Percentiles rank a stretch among this genome's conserved stretches.
phyloP scores from a whole-genome alignment of 2,113 vertebrate genomes.

The Carassius gibelio region DNA sequence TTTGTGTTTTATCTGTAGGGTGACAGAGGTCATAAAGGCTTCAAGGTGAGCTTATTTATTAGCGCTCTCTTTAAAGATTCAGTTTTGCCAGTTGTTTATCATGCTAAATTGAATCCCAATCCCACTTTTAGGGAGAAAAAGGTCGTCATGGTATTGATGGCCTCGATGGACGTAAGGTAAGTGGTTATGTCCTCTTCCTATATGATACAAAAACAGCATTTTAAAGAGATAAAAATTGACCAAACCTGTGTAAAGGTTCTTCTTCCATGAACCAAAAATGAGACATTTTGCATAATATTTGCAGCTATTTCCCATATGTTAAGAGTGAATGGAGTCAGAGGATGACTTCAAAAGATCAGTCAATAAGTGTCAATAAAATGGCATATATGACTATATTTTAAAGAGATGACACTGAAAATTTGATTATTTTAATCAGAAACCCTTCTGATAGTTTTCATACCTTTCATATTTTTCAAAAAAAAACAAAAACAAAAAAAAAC shows the following conservation, averaged over 20 bases:
- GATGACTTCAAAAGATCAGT: neutral
- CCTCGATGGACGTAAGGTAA: conserved; percentile 89
- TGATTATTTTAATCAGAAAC: too few species aligned
- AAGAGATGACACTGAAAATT: neutral
- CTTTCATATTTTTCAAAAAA: too few species aligned
- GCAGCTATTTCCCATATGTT: neutral
- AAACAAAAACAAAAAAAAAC: too few species aligned
- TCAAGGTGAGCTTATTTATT: conserved; percentile 81
- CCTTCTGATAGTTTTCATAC: too few species aligned
- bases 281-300: neutral
- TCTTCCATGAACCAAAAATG: neutral
- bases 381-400: neutral
- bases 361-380: neutral
- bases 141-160: conserved; percentile 87
- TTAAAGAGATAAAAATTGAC: neutral
- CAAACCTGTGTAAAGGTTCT: neutral
- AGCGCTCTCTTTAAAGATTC: neutral
- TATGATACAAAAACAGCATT: neutral
- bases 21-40: conserved; percentile 89
- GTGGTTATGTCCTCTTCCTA: neutral
- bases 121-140: conserved; percentile 85
- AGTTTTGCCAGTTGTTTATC: neutral
- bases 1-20: conserved; percentile 78
- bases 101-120: conserved; percentile 24
- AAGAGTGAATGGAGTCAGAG: neutral